A percentile compares a stretch with the other conserved stretches of the same genome.
Conservation (phyloP, 2,113 vertebrate genomes). For the Platycercus adscitus region DNA sequence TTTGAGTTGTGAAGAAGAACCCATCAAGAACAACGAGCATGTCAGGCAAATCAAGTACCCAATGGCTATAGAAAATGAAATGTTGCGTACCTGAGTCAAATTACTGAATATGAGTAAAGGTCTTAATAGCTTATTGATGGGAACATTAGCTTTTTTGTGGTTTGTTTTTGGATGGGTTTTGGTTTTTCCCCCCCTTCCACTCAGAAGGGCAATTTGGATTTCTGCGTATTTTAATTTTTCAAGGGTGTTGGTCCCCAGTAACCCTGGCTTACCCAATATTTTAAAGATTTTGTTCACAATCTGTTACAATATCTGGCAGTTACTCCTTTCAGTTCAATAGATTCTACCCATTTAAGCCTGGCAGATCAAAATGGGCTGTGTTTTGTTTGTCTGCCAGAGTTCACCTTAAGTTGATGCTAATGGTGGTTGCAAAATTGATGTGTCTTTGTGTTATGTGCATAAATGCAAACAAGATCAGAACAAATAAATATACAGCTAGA, state of each 20-base stretch:
- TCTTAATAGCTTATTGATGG: not conserved
- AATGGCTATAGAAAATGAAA: not conserved
- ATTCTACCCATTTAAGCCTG: not conserved
- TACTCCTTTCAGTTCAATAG: not conserved
- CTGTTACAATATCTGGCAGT: not conserved
- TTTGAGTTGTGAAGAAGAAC: not conserved
- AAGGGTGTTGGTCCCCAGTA: not conserved
- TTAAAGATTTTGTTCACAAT: not conserved
- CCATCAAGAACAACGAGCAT: not conserved
- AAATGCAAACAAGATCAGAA: not conserved
- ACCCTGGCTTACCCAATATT: not conserved
- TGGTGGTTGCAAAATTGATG: not conserved
- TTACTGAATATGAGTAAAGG: not conserved
- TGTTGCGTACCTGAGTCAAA: not conserved
- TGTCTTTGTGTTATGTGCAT: not conserved
- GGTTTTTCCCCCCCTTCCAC: fast-evolving
- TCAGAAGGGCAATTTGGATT: not conserved
- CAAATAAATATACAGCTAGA: not conserved
- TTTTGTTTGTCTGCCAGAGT: not conserved
- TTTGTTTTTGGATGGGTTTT: not conserved
- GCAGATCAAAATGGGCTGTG: not conserved
- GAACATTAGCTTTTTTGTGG: not conserved
- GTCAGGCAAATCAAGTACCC: not conserved
- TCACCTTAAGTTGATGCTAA: not conserved
- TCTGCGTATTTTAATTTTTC: not conserved